Evolutionary conservation across 2,888 invertebrate species (phyloP).

Genomic region (Caenorhabditis sp.): DNA sequence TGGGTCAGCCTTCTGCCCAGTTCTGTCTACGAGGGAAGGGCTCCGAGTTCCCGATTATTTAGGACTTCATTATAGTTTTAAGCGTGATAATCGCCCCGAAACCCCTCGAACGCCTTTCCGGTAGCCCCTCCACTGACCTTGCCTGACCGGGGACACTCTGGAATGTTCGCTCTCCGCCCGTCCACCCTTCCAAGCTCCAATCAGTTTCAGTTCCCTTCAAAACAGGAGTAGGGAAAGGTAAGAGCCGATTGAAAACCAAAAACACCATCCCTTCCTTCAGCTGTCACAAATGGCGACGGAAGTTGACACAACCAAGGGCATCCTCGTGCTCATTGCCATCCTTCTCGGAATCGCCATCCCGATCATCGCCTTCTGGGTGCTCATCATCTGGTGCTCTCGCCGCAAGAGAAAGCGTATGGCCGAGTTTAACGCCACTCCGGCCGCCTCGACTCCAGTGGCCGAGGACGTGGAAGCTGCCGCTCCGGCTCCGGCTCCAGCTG

Average conservation of each 20-base stretch:
- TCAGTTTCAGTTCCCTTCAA: background rate
- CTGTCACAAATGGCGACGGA: slow-evolving; percentile 19
- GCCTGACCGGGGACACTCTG: background rate
- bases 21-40: too few species aligned
- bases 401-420: slow-evolving; percentile 37
- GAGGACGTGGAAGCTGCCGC: slow-evolving; percentile 16
- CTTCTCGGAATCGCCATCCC: slow-evolving; percentile 34
- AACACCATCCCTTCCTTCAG: background rate
- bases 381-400: slow-evolving; percentile 30
- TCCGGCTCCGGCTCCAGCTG: background rate
- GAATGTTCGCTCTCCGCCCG: too few species aligned
- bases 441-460: slow-evolving; percentile 7
- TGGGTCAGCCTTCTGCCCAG: too few species aligned
- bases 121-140: background rate
- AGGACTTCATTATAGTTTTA: too few species aligned
- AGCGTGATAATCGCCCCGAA: too few species aligned
- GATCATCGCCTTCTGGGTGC: slow-evolving; percentile 32
- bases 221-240: slow-evolving; percentile 4
- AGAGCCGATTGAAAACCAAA: background rate
- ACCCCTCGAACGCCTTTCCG: too few species aligned
- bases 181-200: too few species aligned
- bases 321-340: slow-evolving; percentile 12
- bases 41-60: too few species aligned
- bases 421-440: slow-evolving; percentile 11
- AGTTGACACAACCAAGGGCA: background rate